Evolutionary conservation across 2,113 vertebrate genomes (phyloP).

Genomic region (Carassius gibelio): DNA sequence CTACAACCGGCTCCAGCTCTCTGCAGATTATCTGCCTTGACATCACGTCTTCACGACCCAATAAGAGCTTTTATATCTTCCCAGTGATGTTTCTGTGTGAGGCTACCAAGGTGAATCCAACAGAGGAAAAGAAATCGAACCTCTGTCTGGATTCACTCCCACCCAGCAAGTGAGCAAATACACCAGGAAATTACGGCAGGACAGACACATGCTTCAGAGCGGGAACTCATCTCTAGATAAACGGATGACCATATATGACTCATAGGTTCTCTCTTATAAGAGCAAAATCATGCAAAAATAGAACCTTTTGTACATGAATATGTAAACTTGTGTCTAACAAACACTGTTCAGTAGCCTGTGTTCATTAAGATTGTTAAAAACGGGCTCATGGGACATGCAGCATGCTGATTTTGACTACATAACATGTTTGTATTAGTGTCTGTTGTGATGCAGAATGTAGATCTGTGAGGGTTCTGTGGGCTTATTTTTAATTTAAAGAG

Average conservation of each 20-base stretch:
- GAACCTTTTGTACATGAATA: too few species aligned
- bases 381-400: background rate
- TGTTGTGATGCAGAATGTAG: background rate
- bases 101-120: background rate
- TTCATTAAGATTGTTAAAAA: background rate
- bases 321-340: background rate
- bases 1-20: background rate
- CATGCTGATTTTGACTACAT: background rate
- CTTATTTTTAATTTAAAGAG: background rate
- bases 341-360: background rate
- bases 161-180: background rate
- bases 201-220: too few species aligned
- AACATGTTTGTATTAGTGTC: background rate
- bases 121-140: background rate
- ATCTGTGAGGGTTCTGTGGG: background rate
- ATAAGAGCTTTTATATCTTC: background rate
- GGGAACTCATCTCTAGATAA: background rate
- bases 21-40: background rate
- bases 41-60: slow-evolving; percentile 5
- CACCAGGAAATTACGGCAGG: too few species aligned
- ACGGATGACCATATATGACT: background rate
- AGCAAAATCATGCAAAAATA: background rate
- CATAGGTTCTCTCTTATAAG: background rate
- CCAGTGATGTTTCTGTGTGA: background rate
- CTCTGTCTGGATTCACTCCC: background rate